phyloP scores from a whole-genome alignment of 2,797 vertebrate species.

The Pogoniulus pusillus region DNA sequence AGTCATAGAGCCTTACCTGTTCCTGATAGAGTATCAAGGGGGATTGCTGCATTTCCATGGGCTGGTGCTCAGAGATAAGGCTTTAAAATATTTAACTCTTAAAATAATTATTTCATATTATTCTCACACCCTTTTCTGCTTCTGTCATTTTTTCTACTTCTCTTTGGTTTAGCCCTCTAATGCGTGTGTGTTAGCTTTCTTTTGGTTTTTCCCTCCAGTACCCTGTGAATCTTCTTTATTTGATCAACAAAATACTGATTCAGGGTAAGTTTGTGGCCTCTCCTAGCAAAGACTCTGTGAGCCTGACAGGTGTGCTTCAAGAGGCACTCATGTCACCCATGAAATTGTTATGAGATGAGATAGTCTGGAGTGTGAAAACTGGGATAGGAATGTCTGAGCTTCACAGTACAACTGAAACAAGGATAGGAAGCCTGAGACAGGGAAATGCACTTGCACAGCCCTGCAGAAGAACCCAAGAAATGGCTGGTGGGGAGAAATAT shows the following conservation, averaged over 20 bases:
- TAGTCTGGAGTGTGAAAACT: neutral
- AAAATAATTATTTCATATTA: neutral
- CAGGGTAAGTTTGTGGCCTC: neutral
- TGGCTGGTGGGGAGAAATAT: neutral
- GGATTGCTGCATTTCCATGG: neutral
- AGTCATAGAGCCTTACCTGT: neutral
- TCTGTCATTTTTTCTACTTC: neutral
- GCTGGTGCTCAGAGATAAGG: neutral
- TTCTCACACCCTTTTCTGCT: neutral
- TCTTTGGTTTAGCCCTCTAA: neutral
- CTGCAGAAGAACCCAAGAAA: neutral
- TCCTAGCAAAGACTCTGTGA: neutral
- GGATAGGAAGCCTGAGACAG: neutral
- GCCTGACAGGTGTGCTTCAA: neutral
- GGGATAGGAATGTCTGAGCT: neutral
- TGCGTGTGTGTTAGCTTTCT: neutral
- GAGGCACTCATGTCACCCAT: neutral
- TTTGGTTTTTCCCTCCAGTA: neutral
- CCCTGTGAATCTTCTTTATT: neutral
- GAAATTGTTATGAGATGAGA: conserved; percentile 5
- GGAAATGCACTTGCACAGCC: neutral
- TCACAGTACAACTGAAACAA: neutral
- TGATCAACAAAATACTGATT: neutral
- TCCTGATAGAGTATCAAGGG: neutral
- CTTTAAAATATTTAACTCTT: conserved; percentile 10